Conservation (phyloP, 1,140 invertebrate species). For the Heliothis subflexa region DNA sequence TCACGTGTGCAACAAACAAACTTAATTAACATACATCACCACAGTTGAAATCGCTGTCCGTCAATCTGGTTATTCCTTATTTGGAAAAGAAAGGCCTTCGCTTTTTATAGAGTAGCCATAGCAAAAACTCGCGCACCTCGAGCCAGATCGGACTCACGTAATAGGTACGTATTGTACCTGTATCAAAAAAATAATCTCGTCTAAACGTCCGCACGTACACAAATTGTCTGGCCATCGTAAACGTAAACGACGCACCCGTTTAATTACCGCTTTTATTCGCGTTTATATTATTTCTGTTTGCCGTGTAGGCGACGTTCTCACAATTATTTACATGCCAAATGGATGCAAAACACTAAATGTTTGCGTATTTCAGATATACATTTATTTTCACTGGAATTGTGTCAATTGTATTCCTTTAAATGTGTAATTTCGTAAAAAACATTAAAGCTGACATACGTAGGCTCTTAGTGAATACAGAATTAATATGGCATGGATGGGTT, state of each 20-base stretch:
- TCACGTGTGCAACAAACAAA: too few species aligned
- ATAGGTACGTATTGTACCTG: not conserved
- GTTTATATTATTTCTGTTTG: constrained; percentile 33
- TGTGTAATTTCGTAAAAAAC: not conserved
- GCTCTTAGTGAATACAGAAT: too few species aligned
- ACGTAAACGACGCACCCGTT: constrained; percentile 26
- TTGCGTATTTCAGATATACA: not conserved
- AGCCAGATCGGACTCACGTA: not conserved
- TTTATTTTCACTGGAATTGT: not conserved
- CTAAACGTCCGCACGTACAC: constrained; percentile 4
- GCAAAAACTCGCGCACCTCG: not conserved
- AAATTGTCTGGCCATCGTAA: constrained; percentile 30
- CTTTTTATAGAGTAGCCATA: not conserved
- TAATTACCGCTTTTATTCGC: constrained; percentile 32
- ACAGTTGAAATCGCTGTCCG: too few species aligned
- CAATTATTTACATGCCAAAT: constrained; percentile 14
- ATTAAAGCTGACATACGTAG: too few species aligned
- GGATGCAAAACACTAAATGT: not conserved
- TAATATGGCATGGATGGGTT: too few species aligned
- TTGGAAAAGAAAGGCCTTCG: too few species aligned
- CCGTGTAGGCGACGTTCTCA: not conserved
- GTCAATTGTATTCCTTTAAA: not conserved
- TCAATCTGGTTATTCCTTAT: too few species aligned
- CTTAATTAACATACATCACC: too few species aligned
- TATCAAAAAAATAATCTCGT: constrained; percentile 32